Evolutionary conservation across 2,113 vertebrate species (phyloP), one percentile per base, ranked within the genome.

Genomic region (Regulus satrapa): DNA sequence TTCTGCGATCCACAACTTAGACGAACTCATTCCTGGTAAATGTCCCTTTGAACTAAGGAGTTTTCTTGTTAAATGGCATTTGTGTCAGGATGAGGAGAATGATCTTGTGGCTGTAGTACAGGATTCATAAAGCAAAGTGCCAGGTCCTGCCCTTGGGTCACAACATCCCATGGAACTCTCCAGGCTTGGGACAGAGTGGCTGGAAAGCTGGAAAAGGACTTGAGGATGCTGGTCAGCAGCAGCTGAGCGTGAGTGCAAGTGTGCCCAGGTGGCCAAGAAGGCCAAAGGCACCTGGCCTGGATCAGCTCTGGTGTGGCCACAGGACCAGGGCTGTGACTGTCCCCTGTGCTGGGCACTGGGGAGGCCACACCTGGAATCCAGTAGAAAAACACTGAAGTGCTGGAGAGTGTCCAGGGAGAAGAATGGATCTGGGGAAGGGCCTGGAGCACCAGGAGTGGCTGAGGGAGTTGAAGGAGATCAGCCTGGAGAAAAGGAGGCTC

Each of bases 71-170:
- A 82, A 88, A 73, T 26, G 54, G 69, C 43, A 34, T 66, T 91
- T 92, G 66, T 82, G 77, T 64, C 73, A 89, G 74, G 41, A 73
- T 81, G 84, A 96, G 89, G 78, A 86, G 93, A 75, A 91, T 36
- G 62, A 73, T 95, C 52, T 79, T 61, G 80, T 92, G 89, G 23
- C 66, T 82, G 1, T 68, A 79, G 62, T n/a, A 25, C 40, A 75
- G 62, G 74, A 68, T 92, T 85, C 69, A 85, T 56, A 61, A 74
- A 66, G 61, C 54, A 32, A 24, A 61, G 34, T 55, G 31, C 15
- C 26, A 4, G 31, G 54, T 86, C 54, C 59, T 91, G 52, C n/a
- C 31, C 52, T 48, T 85, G 46, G 31, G 34, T 79, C 15, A 36
- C 59, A 66, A 20, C 52, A 54, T 38, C 34, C 26, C 4, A 0